Evolutionary conservation across 53 echinoderm and acorn worm genomes (phyloP), one percentile per base, ranked within the genome.

Genomic region (Hippasteria phrygiana): DNA sequence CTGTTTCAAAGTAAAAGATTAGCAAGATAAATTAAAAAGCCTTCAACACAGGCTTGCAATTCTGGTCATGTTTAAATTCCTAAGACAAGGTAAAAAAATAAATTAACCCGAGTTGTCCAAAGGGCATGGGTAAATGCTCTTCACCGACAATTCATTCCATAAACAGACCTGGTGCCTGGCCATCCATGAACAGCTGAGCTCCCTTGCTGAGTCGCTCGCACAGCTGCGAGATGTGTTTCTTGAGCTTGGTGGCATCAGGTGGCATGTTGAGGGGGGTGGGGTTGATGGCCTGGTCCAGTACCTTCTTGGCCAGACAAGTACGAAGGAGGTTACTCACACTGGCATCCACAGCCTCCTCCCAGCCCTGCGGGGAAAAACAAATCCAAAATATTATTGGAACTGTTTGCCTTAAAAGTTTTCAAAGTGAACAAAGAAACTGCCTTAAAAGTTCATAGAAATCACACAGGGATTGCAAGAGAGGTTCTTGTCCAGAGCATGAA

Each of bases 281-380:
- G 76, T 94, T 99, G 31, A 95, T 90, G 4, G 93, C 91, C 63
- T 99, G 99, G 88, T 99, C 99, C 55, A 94, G 91, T 29, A 90
- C 90, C 43, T 94, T 66, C 91, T 96, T 96, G 8, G 97, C 93
- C 28, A 99, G 87, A 50, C 99, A 99, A 8, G 96, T 96, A 56
- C 90, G 86, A 37, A 99, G 87, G 3, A 99, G 93, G 40, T 92
- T 88, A 37, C 84, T 92, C 2, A 96, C 55, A 0, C 94, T 88
- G 4, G 99, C 94, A 75, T 96, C 99, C 14, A 94, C 96, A 0
- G 85, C 91, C 75, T 99, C 99, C 79, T 99, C 99, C 99, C 99
- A 99, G 12, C 99, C 99, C 99, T 96, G 45, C 0, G n/a, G 39
- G 29, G 41, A 62, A 9, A 33, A 36, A 48, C 48, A 48, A 40